Base-by-base conservation (phyloP, 2,797 vertebrate species). In the Takifugu rubripes region DNA sequence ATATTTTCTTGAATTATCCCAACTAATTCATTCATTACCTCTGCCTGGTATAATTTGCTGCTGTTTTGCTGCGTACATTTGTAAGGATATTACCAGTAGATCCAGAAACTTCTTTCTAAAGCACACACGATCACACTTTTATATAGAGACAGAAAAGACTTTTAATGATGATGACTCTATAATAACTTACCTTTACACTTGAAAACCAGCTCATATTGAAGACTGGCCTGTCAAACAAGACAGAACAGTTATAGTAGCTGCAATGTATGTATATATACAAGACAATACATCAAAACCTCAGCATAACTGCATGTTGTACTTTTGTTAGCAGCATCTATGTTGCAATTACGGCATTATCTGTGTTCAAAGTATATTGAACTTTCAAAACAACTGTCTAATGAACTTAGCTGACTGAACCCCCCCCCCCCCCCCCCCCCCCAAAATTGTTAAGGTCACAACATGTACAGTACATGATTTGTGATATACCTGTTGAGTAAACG, bases 161-260 rank as follows among this genome's bases (percentile, higher is more conserved):
- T 10, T 21, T 47, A 4, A 11, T 29, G 31, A 3, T 36, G 52
- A 33, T 3, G 50, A 15, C 1, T 48, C 16, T 49, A 53, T 33
- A 0, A 66, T n/a, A n/a, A 68, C 88, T 87, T 75, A 90, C 90
- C 63, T 77, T 83, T 25, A 31, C 11, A 5, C 42, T 10, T 24
- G 80, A 59, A 24, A 56, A 48, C 78, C 82, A 82, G 63, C 46
- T 82, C 74, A 70, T 85, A 62, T 74, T 77, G 47, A 84, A 82
- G 43, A 71, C 26, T 1, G 73, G 54, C 63, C 87, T 91, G 40
- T 40, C 5, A 63, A 1, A 77, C 71, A 69, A 61, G 52, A 0
- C 40, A 11, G 7, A 5, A 53, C 3, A 31, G 27, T 17, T 49
- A 40, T 44, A 6, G 3, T 25, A 31, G 15, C 2, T 27, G 14